Percentiles rank a stretch among this genome's conserved stretches.
Evolutionary conservation across 2,888 invertebrate genomes (phyloP).

Genomic region (Heliconius aoede): DNA sequence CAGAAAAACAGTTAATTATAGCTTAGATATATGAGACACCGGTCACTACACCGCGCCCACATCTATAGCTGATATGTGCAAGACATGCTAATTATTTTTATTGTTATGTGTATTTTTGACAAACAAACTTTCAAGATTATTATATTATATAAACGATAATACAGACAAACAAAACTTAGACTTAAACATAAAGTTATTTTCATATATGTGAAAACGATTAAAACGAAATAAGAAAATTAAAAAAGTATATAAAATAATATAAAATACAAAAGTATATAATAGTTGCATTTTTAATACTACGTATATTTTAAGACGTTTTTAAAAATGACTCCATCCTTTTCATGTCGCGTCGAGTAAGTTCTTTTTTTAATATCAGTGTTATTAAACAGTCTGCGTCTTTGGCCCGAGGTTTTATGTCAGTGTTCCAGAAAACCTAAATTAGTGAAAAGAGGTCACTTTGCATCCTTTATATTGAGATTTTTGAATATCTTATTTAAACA

Average conservation of each 20-base stretch:
- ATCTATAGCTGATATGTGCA: slow-evolving; percentile 24
- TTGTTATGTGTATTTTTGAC: neutral
- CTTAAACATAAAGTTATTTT: too few species aligned
- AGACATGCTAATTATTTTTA: slow-evolving; percentile 10
- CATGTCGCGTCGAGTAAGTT: neutral
- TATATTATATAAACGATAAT: too few species aligned
- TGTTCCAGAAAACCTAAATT: slow-evolving; percentile 25
- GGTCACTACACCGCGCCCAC: slow-evolving; percentile 60
- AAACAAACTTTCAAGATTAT: too few species aligned
- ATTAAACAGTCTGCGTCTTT: slow-evolving; percentile 10
- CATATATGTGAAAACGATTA: too few species aligned
- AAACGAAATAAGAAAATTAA: neutral
- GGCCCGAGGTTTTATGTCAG: slow-evolving; percentile 32
- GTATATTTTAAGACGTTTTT: neutral
- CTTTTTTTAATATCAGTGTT: slow-evolving; percentile 12
- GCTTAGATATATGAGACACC: slow-evolving; percentile 14
- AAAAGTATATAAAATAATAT: neutral
- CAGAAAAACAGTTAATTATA: slow-evolving; percentile 10
- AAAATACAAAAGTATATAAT: neutral
- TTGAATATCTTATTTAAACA: too few species aligned
- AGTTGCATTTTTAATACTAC: neutral
- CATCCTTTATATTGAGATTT: slow-evolving; percentile 5
- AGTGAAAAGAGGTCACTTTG: slow-evolving; percentile 21
- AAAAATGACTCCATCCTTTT: slow-evolving; percentile 6
- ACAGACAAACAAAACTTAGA: too few species aligned